These are phyloP conservation scores for Andrena fulva DNA, from an alignment of 2,888 invertebrate species.

Conservation along the genomic window DNA sequence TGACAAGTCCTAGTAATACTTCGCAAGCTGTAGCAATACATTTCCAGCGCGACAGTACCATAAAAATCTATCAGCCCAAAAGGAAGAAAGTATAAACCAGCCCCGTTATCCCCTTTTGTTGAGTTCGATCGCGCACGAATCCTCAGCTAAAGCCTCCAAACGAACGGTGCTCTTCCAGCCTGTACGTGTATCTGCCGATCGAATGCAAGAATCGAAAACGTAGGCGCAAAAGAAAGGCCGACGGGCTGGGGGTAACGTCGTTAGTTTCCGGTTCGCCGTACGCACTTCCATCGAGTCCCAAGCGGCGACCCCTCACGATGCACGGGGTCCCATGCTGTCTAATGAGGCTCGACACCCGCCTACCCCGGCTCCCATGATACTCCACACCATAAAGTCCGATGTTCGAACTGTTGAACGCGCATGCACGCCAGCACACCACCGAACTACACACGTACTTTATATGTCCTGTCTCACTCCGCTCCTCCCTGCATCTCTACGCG, in stretches of 20 bases:
- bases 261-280: constrained; percentile 76
- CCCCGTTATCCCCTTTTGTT: neutral
- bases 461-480: constrained; percentile 11
- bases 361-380: constrained; percentile 60
- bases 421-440: constrained; percentile 24
- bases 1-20: neutral
- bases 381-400: constrained; percentile 62
- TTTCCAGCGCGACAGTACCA: neutral
- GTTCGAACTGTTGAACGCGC: constrained; percentile 61
- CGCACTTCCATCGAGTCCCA: constrained; percentile 68
- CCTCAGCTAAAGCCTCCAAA: constrained; percentile 31
- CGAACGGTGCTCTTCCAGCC: constrained; percentile 25
- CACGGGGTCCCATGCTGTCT: constrained; percentile 76
- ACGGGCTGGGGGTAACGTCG: constrained; percentile 66
- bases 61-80: neutral
- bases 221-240: constrained; percentile 45
- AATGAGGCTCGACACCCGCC: constrained; percentile 80
- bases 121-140: neutral
- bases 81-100: neutral
- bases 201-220: constrained; percentile 54
- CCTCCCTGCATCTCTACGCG: neutral
- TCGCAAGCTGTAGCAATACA: neutral
- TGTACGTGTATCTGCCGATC: constrained; percentile 46
- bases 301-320: constrained; percentile 61
- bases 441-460: constrained; percentile 56